Percentiles rank a stretch among this genome's conserved stretches.
Conservation (phyloP, 1,140 invertebrate genomes). For the Bombus vancouverensis region DNA sequence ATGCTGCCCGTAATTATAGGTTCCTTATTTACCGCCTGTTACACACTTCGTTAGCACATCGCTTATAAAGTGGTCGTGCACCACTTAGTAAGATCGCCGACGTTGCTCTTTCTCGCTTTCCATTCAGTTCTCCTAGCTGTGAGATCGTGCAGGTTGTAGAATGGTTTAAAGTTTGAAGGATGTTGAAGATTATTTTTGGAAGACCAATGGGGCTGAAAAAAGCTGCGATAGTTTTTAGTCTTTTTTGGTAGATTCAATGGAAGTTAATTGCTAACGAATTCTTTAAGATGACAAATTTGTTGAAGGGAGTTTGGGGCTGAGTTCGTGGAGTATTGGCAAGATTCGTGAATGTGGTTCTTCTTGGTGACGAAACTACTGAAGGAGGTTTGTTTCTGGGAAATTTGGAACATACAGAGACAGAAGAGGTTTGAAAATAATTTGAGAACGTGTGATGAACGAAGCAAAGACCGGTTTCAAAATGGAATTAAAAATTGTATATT, state of each 20-base stretch:
- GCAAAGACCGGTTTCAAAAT: too few species aligned
- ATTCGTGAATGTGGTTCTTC: too few species aligned
- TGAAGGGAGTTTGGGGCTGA: too few species aligned
- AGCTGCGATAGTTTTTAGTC: too few species aligned
- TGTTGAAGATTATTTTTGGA: background rate
- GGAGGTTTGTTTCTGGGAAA: too few species aligned
- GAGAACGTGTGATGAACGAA: too few species aligned
- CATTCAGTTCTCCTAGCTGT: background rate
- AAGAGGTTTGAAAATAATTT: too few species aligned
- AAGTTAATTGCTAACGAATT: background rate
- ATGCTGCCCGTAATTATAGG: conserved; percentile 80
- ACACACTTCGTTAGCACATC: conserved; percentile 82
- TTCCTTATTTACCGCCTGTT: conserved; percentile 82
- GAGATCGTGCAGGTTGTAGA: background rate
- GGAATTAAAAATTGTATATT: too few species aligned
- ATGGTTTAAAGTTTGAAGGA: background rate
- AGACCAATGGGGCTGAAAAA: background rate
- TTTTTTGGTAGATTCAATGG: too few species aligned
- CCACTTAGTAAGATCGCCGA: conserved; percentile 55
- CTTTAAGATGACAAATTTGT: too few species aligned
- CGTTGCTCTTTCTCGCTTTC: conserved; percentile 21
- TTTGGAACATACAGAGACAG: too few species aligned
- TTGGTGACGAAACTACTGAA: too few species aligned
- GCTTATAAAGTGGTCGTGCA: conserved; percentile 79
- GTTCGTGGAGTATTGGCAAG: background rate